phyloP scores from a whole-genome alignment of 1,140 invertebrate genomes.

The Microplitis mediator region DNA sequence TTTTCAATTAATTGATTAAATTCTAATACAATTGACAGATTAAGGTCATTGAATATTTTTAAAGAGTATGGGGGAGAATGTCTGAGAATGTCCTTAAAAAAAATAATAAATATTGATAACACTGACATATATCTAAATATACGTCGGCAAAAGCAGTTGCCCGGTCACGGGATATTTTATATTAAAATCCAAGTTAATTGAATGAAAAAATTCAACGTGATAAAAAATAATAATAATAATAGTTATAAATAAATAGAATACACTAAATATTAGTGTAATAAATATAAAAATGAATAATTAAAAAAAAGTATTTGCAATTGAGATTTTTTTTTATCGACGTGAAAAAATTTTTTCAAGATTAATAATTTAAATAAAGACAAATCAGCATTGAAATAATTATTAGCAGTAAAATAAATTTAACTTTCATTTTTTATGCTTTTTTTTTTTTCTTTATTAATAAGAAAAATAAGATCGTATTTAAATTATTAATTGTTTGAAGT shows the following conservation, averaged over 20 bases:
- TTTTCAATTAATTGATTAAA: too few species aligned
- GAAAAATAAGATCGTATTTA: background rate
- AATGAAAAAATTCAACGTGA: background rate
- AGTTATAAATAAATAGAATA: background rate
- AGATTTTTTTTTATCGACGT: background rate
- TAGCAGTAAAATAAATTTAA: background rate
- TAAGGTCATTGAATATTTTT: too few species aligned
- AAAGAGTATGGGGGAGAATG: too few species aligned
- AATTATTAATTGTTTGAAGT: too few species aligned
- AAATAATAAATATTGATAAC: conserved; percentile 15
- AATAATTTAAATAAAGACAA: background rate
- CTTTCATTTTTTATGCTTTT: conserved; percentile 12
- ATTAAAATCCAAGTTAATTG: background rate
- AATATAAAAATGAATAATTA: background rate
- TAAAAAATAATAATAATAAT: background rate
- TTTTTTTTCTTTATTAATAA: background rate
- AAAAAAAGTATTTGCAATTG: background rate
- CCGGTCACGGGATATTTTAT: background rate
- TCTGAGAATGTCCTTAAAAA: background rate
- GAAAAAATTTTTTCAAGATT: background rate
- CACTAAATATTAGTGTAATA: background rate
- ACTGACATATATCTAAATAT: background rate
- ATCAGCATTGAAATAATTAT: background rate
- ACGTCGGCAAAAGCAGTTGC: background rate
- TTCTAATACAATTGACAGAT: too few species aligned